Percentiles rank a stretch among this genome's conserved stretches.
Conservation (phyloP, 2,888 invertebrate species). For the Eubasilissa splendida region DNA sequence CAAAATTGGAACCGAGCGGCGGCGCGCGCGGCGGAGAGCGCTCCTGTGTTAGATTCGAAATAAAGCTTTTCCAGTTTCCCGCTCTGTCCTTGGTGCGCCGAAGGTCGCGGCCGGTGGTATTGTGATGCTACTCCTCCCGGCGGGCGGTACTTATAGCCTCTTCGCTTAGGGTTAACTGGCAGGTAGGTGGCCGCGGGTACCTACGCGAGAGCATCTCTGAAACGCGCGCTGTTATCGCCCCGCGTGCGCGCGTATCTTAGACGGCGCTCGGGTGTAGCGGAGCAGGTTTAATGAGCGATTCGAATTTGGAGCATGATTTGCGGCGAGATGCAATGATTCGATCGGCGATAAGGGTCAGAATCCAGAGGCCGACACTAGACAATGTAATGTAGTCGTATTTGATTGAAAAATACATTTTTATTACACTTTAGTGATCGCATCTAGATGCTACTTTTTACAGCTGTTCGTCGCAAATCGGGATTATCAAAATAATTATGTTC, state of each 20-base stretch:
- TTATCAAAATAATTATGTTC: too few species aligned
- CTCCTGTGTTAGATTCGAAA: neutral
- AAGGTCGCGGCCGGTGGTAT: conserved; percentile 53
- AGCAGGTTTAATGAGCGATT: neutral
- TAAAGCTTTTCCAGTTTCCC: conserved; percentile 48
- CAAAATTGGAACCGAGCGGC: neutral
- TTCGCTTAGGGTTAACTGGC: conserved; percentile 38
- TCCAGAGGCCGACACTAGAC: too few species aligned
- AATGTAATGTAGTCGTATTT: too few species aligned
- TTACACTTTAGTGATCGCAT: too few species aligned
- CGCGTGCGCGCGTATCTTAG: neutral
- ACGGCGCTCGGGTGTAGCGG: neutral
- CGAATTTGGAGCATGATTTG: conserved; percentile 12
- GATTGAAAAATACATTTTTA: too few species aligned
- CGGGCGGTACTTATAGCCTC: conserved; percentile 52
- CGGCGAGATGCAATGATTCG: neutral
- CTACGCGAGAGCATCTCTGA: conserved; percentile 26
- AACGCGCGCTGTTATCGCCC: conserved; percentile 11
- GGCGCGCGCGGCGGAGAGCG: neutral
- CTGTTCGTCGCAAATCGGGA: too few species aligned
- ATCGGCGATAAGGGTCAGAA: too few species aligned
- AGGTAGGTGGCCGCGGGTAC: neutral
- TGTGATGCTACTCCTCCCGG: conserved; percentile 30
- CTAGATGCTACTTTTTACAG: too few species aligned
- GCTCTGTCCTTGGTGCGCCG: conserved; percentile 50